Percentiles rank a stretch among this genome's conserved stretches.
phyloP scores from a whole-genome alignment of 2,888 invertebrate genomes.

The Shargacucullia verbasci region DNA sequence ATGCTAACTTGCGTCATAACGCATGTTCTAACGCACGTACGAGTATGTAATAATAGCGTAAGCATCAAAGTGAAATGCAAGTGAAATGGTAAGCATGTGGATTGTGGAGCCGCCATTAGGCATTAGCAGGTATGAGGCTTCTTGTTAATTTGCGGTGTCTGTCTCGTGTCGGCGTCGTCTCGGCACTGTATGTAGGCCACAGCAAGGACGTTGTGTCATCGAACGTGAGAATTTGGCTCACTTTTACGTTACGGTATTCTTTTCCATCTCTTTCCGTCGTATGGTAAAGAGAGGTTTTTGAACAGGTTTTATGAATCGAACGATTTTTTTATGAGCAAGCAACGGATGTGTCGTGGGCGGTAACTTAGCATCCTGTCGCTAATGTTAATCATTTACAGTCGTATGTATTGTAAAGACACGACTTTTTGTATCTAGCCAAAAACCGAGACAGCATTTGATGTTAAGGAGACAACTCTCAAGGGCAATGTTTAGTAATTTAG shows the following conservation, averaged over 20 bases:
- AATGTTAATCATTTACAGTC: slow-evolving; percentile 9
- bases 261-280: slow-evolving; percentile 27
- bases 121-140: neutral
- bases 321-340: slow-evolving; percentile 34
- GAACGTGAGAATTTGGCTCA: slow-evolving; percentile 45
- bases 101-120: too few relatives aligned
- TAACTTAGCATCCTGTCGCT: slow-evolving; percentile 34
- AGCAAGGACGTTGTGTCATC: slow-evolving; percentile 55
- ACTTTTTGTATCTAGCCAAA: neutral
- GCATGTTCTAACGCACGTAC: too few relatives aligned
- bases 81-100: too few relatives aligned
- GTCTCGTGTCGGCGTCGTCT: slow-evolving; percentile 19
- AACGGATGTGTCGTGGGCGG: slow-evolving; percentile 30
- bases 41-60: too few relatives aligned
- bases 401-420: slow-evolving; percentile 4
- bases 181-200: slow-evolving; percentile 38
- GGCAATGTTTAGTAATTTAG: neutral
- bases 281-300: slow-evolving; percentile 30
- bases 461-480: neutral
- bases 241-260: slow-evolving; percentile 54
- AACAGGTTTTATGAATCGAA: slow-evolving; percentile 22
- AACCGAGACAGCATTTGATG: slow-evolving; percentile 1
- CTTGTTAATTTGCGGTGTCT: neutral
- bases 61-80: too few relatives aligned
- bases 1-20: too few relatives aligned